These are phyloP conservation scores for Elegia similella DNA, from an alignment of 2,888 invertebrate species.

Conservation along the genomic window DNA sequence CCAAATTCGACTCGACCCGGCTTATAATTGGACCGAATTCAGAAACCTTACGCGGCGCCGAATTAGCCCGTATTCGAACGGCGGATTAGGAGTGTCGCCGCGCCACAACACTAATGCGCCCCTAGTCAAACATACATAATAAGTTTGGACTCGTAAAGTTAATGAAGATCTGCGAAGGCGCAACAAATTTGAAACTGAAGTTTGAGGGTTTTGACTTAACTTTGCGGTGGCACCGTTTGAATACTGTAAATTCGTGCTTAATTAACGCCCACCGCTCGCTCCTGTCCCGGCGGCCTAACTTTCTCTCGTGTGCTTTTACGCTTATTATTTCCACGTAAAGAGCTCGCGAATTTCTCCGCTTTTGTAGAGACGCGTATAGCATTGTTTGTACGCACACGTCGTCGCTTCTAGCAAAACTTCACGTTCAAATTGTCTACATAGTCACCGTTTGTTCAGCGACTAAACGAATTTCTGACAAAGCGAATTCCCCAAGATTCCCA, in stretches of 20 bases:
- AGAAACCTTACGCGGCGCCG: conserved; percentile 61
- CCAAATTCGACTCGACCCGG: conserved; percentile 73
- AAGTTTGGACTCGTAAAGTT: conserved; percentile 64
- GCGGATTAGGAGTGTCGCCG: conserved; percentile 56
- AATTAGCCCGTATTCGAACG: conserved; percentile 73
- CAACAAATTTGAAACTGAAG: conserved; percentile 68
- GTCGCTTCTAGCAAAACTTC: conserved; percentile 39
- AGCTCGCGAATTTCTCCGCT: conserved; percentile 23
- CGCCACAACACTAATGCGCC: conserved; percentile 63
- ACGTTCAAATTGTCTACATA: conserved; percentile 47
- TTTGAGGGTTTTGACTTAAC: conserved; percentile 60
- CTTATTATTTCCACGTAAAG: conserved; percentile 47
- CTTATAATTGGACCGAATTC: conserved; percentile 75
- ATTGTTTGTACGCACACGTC: conserved; percentile 21
- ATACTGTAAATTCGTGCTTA: conserved; percentile 71
- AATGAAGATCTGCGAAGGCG: conserved; percentile 65
- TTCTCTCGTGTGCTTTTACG: conserved; percentile 42
- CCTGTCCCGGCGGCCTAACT: conserved; percentile 35
- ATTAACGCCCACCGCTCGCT: conserved; percentile 58
- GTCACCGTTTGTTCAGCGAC: conserved; percentile 53
- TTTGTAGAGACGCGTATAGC: conserved; percentile 22
- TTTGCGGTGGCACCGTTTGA: conserved; percentile 57
- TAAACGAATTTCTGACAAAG: conserved; percentile 66
- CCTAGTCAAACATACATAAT: conserved; percentile 68
- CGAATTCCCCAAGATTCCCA: conserved; percentile 75